Base-by-base conservation (phyloP, 2,113 vertebrate genomes). In the Mohoua ochrocephala region DNA sequence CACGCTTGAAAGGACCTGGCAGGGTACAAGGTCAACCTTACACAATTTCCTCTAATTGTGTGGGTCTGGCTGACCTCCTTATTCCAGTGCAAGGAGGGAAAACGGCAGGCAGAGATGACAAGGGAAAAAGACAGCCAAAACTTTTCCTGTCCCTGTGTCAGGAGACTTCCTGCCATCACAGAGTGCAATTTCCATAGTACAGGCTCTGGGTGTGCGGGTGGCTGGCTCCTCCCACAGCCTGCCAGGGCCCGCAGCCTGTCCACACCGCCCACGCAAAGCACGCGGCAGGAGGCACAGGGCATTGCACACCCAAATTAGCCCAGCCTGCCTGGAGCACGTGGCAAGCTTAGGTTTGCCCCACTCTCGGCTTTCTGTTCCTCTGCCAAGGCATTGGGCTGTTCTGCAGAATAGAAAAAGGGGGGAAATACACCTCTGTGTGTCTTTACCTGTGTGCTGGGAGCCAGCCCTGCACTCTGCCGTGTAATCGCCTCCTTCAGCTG, bases 41-140 rank as follows among this genome's bases (percentile, higher is more conserved):
- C 45, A 94, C 95, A 83, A 95, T 96, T 91, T 96, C 74, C 92
- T 97, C 95, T 97, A 97, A 97, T 97, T 97, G 94, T 75, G 84
- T 97, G 93, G 96, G 96, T 96, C 92, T 97, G 95, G 82, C 95
- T 94, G 91, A 94, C 92, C 97, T 95, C 91, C 89, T 95, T 92
- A 77, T 95, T 93, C 85, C 68, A 74, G 70, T 9, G 1, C 69
- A 93, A 96, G 96, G 37, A 96, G 84, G 81, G 68, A 93, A 82
- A 92, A 60, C 0, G 10, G 49, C 74, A 90, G 91, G 77, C 80
- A 92, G 90, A 87, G 67, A 91, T 87, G 88, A 95, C 92, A 87
- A 78, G 61, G 85, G 77, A 56, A 88, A 91, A 87, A 94, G 69
- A 50, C 8, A 4, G 74, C 90, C 82, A 93, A 97, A 97, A 95